phyloP scores from a whole-genome alignment of 2,888 invertebrate genomes.

The Eumacrocentrus americanus region DNA sequence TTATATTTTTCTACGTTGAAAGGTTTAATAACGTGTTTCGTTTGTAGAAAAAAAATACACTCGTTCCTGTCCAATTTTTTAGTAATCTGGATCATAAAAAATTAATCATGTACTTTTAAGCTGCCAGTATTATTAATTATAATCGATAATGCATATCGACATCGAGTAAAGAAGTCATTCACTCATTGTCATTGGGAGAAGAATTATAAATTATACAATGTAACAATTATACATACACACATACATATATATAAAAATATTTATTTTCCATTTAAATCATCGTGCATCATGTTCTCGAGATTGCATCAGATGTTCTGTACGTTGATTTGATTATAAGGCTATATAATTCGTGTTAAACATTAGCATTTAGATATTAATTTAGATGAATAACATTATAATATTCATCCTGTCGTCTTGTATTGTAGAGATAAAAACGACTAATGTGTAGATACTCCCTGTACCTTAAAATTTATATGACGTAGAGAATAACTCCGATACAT shows the following conservation, averaged over 20 bases:
- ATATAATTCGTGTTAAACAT: constrained; percentile 45
- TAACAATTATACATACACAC: neutral
- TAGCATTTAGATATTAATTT: constrained; percentile 35
- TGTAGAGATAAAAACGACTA: constrained; percentile 43
- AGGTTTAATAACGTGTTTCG: constrained; percentile 28
- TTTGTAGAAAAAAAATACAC: constrained; percentile 27
- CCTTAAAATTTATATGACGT: constrained; percentile 57
- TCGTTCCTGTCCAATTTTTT: constrained; percentile 26
- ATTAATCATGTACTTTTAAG: constrained; percentile 35
- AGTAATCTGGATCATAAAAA: constrained; percentile 9
- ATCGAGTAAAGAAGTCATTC: constrained; percentile 39
- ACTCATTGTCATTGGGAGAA: neutral
- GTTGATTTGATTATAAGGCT: constrained; percentile 47
- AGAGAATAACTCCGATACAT: constrained; percentile 43
- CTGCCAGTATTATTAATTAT: constrained; percentile 58
- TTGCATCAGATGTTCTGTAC: constrained; percentile 35
- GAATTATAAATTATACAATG: neutral
- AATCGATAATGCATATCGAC: constrained; percentile 57
- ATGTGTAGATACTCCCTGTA: constrained; percentile 59
- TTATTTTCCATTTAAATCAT: constrained; percentile 39
- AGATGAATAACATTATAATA: constrained; percentile 30
- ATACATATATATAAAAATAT: neutral
- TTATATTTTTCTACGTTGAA: constrained; percentile 39
- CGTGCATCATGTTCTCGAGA: constrained; percentile 40
- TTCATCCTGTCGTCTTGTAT: constrained; percentile 39